A percentile compares a stretch with the other conserved stretches of the same genome.
phyloP scores from a whole-genome alignment of 2,888 invertebrate species.

The Cryptus viduatorius region DNA sequence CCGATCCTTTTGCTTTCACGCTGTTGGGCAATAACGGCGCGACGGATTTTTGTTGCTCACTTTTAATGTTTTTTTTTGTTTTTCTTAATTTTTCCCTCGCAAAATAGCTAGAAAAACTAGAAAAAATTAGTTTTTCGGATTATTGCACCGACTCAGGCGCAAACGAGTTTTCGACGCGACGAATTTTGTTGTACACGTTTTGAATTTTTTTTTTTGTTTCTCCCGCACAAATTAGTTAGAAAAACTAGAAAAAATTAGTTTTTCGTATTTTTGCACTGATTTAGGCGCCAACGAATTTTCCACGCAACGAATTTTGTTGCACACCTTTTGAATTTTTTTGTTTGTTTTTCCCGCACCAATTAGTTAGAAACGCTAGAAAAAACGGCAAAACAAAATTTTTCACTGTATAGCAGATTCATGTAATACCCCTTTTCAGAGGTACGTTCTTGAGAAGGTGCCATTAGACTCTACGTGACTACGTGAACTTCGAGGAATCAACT shows the following conservation, averaged over 20 bases:
- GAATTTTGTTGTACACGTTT: background rate
- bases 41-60: background rate
- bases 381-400: slow-evolving; percentile 10
- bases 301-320: background rate
- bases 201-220: background rate
- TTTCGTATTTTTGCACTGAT: too few relatives aligned
- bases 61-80: background rate
- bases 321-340: slow-evolving; percentile 30
- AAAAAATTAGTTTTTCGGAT: background rate
- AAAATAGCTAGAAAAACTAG: background rate
- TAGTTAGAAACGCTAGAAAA: slow-evolving; percentile 15
- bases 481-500: slow-evolving; percentile 46
- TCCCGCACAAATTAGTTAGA: background rate
- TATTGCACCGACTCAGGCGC: too few relatives aligned
- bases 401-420: slow-evolving; percentile 47
- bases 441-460: slow-evolving; percentile 56
- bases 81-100: background rate
- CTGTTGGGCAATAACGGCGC: background rate
- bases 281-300: too few relatives aligned
- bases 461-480: slow-evolving; percentile 44
- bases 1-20: slow-evolving; percentile 37
- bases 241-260: background rate
- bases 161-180: background rate
- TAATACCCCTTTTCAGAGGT: slow-evolving; percentile 62
- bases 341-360: background rate